phyloP scores from a whole-genome alignment of 2,113 vertebrate genomes.

The Alaudala cheleensis region DNA sequence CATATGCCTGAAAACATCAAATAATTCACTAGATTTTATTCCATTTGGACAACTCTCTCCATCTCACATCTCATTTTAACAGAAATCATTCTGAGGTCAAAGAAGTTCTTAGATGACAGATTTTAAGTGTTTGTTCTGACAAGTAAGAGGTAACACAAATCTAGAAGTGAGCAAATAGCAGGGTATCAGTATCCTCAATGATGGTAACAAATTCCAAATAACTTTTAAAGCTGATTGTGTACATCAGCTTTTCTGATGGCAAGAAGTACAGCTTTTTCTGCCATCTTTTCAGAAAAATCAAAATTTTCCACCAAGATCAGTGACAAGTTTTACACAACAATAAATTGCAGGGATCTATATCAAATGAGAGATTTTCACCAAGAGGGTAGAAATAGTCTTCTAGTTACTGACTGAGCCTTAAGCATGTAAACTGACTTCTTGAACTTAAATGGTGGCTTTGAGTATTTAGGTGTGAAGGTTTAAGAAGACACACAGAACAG shows the following conservation, averaged over 20 bases:
- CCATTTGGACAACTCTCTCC: slow-evolving; percentile 54
- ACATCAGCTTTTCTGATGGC: not conserved
- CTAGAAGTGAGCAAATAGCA: not conserved
- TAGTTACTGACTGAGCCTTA: not conserved
- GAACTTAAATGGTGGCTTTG: not conserved
- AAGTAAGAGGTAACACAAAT: slow-evolving; percentile 51
- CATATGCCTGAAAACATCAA: slow-evolving; percentile 63
- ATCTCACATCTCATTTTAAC: slow-evolving; percentile 58
- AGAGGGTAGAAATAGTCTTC: not conserved
- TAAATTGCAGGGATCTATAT: not conserved
- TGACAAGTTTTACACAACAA: not conserved
- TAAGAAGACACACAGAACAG: not conserved
- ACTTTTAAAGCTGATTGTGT: not conserved
- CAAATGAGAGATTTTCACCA: not conserved
- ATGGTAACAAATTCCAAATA: not conserved
- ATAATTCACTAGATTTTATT: slow-evolving; percentile 62
- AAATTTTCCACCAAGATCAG: not conserved
- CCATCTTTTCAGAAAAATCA: not conserved
- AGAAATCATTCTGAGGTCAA: slow-evolving; percentile 70
- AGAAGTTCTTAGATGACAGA: slow-evolving; percentile 67
- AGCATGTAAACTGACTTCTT: not conserved
- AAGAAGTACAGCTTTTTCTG: not conserved
- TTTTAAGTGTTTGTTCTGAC: slow-evolving; percentile 56
- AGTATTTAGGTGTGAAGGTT: not conserved
- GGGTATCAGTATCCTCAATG: not conserved